These are phyloP conservation scores for Styela clava DNA, from an alignment of 23 tunicate species.

Conservation along the genomic window DNA sequence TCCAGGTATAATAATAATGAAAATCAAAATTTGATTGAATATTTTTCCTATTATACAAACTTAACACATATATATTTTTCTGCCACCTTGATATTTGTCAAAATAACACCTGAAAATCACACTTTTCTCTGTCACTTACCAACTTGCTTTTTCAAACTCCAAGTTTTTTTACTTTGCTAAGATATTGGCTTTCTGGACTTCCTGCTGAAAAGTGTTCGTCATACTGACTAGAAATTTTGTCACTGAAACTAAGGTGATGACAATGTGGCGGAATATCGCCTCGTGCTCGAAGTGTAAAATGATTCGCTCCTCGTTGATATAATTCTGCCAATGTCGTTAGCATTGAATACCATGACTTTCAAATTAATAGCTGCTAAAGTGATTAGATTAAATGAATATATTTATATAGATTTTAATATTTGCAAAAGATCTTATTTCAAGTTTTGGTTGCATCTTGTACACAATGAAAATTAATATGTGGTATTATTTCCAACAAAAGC, in stretches of 20 bases:
- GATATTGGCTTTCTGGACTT: not conserved
- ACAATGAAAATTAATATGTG: too few relatives aligned
- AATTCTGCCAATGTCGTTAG: not conserved
- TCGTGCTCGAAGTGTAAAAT: not conserved
- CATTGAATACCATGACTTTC: too few relatives aligned
- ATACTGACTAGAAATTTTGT: not conserved
- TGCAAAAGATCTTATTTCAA: too few relatives aligned
- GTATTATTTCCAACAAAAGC: too few relatives aligned
- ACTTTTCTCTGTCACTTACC: not conserved
- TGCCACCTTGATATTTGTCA: not conserved
- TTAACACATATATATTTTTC: too few relatives aligned
- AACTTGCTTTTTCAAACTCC: not conserved
- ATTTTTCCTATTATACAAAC: too few relatives aligned
- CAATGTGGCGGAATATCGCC: not conserved
- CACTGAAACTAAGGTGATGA: not conserved
- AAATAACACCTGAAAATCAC: not conserved
- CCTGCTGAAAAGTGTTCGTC: not conserved
- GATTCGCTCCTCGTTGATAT: not conserved
- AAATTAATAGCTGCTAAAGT: too few relatives aligned
- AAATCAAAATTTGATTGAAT: too few relatives aligned
- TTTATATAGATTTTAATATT: too few relatives aligned
- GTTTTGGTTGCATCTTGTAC: too few relatives aligned
- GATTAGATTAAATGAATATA: too few relatives aligned
- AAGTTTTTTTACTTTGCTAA: not conserved
- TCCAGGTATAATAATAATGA: too few relatives aligned